These are phyloP conservation scores for Calephelis perditalis DNA, from an alignment of 2,888 invertebrate species.

Conservation along the genomic window DNA sequence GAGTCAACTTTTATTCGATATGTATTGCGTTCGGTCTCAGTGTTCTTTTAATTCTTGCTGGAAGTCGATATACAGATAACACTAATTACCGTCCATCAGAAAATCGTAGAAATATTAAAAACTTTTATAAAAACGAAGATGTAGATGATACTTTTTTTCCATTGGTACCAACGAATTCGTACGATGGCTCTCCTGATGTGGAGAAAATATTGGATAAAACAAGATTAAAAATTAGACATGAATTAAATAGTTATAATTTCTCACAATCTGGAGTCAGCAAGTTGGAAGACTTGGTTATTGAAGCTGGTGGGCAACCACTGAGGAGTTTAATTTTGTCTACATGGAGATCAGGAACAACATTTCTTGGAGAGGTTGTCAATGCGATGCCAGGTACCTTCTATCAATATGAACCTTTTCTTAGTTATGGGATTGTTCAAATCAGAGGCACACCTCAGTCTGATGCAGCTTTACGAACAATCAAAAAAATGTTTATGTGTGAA, in stretches of 20 bases:
- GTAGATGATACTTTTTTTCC: slow-evolving; percentile 49
- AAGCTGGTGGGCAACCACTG: slow-evolving; percentile 84
- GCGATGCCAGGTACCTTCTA: slow-evolving; percentile 92
- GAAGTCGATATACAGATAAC: slow-evolving; percentile 76
- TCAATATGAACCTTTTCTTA: slow-evolving; percentile 92
- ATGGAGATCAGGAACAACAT: slow-evolving; percentile 94
- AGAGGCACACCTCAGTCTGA: slow-evolving; percentile 85
- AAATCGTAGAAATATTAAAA: slow-evolving; percentile 59
- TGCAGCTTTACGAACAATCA: slow-evolving; percentile 82
- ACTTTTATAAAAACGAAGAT: slow-evolving; percentile 81
- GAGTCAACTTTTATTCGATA: slow-evolving; percentile 73
- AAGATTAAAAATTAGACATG: slow-evolving; percentile 50
- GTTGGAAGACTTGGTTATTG: slow-evolving; percentile 83
- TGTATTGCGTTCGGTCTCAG: slow-evolving; percentile 74
- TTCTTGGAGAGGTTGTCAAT: slow-evolving; percentile 90
- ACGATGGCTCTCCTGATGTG: slow-evolving; percentile 55
- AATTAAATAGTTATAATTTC: slow-evolving; percentile 61
- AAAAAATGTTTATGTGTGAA: slow-evolving; percentile 86
- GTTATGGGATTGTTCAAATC: slow-evolving; percentile 89
- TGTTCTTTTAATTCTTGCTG: slow-evolving; percentile 72
- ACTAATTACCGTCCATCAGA: slow-evolving; percentile 67
- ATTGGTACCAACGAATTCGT: slow-evolving; percentile 53
- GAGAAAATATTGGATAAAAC: slow-evolving; percentile 61
- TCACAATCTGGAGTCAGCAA: slow-evolving; percentile 63
- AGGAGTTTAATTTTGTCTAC: slow-evolving; percentile 90